Evolutionary conservation across 2,888 invertebrate genomes (phyloP), one percentile per base, ranked within the genome.

Genomic region (Malthinus flaveolus): DNA sequence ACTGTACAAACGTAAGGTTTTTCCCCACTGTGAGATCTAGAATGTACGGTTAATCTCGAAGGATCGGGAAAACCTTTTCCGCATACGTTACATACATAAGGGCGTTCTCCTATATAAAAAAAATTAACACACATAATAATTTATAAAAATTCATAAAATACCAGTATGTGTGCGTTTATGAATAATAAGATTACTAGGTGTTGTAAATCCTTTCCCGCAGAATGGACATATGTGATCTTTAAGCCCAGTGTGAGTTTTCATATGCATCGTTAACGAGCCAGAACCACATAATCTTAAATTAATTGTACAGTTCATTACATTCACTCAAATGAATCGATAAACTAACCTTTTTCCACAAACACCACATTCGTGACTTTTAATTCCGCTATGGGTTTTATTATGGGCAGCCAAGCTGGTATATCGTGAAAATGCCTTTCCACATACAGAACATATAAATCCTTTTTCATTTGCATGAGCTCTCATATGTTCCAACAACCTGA

Each of bases 1-100:
- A 50, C 48, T 7, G 54, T 56, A 49, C 68, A 69, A n/a, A 68
- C 68, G 66, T 80, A 80, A 0, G 80, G 80, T 68, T 77, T 79
- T 51, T 79, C 78, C 7, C 82, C 79, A 42, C 77, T 79, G 65
- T 82, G 82, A 1, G 78, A 78, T 44, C 81, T 76, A 49, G 75
- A 74, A 63, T 82, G 82, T 3, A 82, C 81, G 31, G 79, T 81
- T 1, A 82, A 67, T 32, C 82, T 76, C 0, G 82, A 81, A 4
- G 79, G 79, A 59, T 82, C 81, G 31, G 80, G 80, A 63, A 82
- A 82, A 1, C 79, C 75, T 67, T 82, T 82, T 3, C 79, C 79
- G 62, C 82, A 82, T 1, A 74, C 67, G 54, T 75, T 75, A 56
- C 79, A 80, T 1, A 73, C 66, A 56, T 78, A 80, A 4, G 79